Base-by-base conservation (phyloP, 1,140 invertebrate species). In the Tribolium castaneum region DNA sequence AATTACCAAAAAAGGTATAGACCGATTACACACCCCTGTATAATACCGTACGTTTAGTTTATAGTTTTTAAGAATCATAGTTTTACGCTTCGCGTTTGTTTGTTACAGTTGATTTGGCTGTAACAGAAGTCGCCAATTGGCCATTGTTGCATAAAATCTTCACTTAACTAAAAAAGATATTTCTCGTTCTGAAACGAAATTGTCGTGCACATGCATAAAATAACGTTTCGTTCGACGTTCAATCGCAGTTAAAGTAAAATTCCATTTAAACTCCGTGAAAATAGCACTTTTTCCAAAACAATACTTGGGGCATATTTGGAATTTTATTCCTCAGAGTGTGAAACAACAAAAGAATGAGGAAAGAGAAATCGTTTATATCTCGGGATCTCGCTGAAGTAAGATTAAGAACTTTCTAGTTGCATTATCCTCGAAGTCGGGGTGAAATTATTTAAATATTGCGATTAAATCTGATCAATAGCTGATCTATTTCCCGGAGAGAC, bases 291-390 rank as follows among this genome's bases (percentile, higher is more conserved):
- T 59, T 59, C 22, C 19, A 9, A 59, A 59, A 59, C 54, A 59
- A 35, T 66, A 66, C 59, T 66, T 59, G 19, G 10, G 59, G 59
- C 25, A 66, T 30, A 66, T 66, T 66, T 66, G 5, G 14, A 66
- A 66, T 35, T 35, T 34, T 66, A 66, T 35, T 66, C 25, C 59
- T 35, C 30, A 12, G 59, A 30, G 59, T 66, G 59, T 35, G 7
- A 14, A 22, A 66, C 59, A 35, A 66, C 34, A 35, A 66, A 66
- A 62, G 56, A 62, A 62, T 62, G 56, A 19, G n/a, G 34, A 66
- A 66, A 66, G 59, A 66, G 59, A 66, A 66, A 66, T 66, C 59
- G 59, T 35, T 66, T 66, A 66, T 66, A 39, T 66, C 30, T 66
- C 59, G 6, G 25, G 30, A 66, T 62, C 56, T 62, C 56, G 56